phyloP scores from a whole-genome alignment of 2,797 vertebrate genomes.

The Tragelaphus oryx region DNA sequence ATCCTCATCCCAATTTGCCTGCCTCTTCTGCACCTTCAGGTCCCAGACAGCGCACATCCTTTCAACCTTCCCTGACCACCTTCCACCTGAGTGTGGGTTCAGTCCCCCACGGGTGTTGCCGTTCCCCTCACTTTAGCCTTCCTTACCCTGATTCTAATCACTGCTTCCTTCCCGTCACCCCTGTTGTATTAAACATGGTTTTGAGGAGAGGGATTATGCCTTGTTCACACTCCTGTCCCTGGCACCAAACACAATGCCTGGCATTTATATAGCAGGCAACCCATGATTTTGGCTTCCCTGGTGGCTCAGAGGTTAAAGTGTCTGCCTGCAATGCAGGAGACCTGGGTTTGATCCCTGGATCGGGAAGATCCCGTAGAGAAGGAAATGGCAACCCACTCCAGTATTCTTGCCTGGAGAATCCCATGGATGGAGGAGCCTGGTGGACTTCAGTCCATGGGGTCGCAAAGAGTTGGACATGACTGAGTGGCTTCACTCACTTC shows the following conservation, averaged over 20 bases:
- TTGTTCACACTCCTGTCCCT: neutral
- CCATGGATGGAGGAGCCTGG: too few relatives aligned
- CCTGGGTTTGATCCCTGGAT: too few relatives aligned
- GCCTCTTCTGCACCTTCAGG: neutral
- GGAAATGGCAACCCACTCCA: too few relatives aligned
- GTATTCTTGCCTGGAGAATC: too few relatives aligned
- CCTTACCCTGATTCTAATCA: neutral
- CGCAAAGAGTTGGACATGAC: too few relatives aligned
- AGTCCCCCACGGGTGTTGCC: neutral
- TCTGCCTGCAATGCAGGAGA: too few relatives aligned
- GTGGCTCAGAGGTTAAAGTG: too few relatives aligned
- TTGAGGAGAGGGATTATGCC: neutral
- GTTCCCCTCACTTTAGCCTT: neutral
- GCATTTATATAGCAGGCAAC: neutral
- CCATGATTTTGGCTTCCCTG: neutral
- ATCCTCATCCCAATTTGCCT: neutral
- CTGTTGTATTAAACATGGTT: neutral
- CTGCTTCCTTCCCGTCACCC: neutral
- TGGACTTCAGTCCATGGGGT: too few relatives aligned
- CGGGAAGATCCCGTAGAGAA: too few relatives aligned
- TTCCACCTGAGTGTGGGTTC: neutral
- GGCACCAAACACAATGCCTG: neutral
- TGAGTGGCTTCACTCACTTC: too few relatives aligned
- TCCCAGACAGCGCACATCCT: neutral
- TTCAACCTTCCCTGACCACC: neutral